Base-by-base conservation (phyloP, 2,113 vertebrate genomes). In the Noctilio leporinus region DNA sequence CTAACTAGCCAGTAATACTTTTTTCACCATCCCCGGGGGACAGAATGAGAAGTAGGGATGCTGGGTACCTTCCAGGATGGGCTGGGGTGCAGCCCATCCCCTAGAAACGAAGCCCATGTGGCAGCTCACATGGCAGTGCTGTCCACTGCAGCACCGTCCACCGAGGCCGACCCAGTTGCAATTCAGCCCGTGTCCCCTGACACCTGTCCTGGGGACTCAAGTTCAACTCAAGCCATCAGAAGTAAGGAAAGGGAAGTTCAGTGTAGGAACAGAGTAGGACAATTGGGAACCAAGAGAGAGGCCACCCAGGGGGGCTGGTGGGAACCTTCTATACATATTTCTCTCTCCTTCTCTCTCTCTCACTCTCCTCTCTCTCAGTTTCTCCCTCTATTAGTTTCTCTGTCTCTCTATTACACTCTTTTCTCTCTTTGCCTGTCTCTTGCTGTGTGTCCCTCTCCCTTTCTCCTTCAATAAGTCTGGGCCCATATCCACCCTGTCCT, bases 291-390 rank as follows among this genome's bases (percentile, higher is more conserved):
- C 43, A 53, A 69, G 82, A 81, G 15, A 35, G 19, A 64, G 15
- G 24, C 43, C 20, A 47, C n/a, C 28, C 33, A 24, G 24, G 22
- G 10, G n/a, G 26, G 47, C 76, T n/a, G 22, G 49, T n/a, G 64
- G 65, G 55, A 43, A 14, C 7, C 22, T 28, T 69, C 89, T 59
- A 69, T 19, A 26, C 33, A 2, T 49, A 62, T 62, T 64, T 65
- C 16, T n/a, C 53, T 92, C 91, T 95, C 87, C 57, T 20, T 95
- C 83, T 93, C 49, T 89, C 53, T 96, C 96, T 51, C 38, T 65
- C 51, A 57, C 40, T 43, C 76, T n/a, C 43, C 6, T 38, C 17
- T 7, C 84, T 91, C 89, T 95, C 88, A 51, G 17, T 94, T 83
- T 92, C 45, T 89, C 43, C 96, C 95, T 70, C 40, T 65, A 20